Percentiles rank a stretch among this genome's conserved stretches.
Evolutionary conservation across 2,113 vertebrate genomes (phyloP).

Genomic region (Eidolon helvum): DNA sequence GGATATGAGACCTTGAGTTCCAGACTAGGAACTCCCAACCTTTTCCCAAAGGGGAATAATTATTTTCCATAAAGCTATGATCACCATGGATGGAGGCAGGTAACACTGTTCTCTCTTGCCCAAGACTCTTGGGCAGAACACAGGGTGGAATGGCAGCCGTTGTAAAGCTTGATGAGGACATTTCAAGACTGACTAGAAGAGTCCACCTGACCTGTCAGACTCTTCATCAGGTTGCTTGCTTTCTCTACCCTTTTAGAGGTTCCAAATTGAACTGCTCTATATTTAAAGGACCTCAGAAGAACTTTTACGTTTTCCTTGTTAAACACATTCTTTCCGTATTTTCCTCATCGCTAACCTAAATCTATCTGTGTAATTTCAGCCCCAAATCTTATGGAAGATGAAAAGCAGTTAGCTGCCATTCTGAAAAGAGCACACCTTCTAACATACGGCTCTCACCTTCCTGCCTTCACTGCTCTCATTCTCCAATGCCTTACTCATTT

Average conservation of each 20-base stretch:
- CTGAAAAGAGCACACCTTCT: background rate
- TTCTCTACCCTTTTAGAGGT: background rate
- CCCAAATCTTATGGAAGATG: background rate
- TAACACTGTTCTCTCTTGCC: background rate
- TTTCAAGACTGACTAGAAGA: background rate
- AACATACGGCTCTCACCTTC: background rate
- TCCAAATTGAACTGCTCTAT: background rate
- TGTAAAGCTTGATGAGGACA: background rate
- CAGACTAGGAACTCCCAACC: background rate
- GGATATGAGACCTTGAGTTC: background rate
- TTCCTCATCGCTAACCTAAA: background rate
- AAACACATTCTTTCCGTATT: background rate
- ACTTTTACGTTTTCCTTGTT: background rate
- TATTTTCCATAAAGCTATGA: background rate
- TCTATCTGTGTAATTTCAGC: background rate
- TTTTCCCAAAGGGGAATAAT: background rate
- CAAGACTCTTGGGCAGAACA: background rate
- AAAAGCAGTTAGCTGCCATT: background rate
- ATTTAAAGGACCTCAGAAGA: conserved; percentile 31
- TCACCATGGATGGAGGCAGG: background rate
- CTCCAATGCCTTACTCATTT: background rate
- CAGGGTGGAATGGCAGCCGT: background rate
- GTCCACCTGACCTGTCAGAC: background rate
- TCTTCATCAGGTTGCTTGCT: background rate
- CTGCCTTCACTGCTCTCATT: background rate